Conservation (phyloP, 1,140 invertebrate genomes). For the Akabosia matsudoensis region DNA sequence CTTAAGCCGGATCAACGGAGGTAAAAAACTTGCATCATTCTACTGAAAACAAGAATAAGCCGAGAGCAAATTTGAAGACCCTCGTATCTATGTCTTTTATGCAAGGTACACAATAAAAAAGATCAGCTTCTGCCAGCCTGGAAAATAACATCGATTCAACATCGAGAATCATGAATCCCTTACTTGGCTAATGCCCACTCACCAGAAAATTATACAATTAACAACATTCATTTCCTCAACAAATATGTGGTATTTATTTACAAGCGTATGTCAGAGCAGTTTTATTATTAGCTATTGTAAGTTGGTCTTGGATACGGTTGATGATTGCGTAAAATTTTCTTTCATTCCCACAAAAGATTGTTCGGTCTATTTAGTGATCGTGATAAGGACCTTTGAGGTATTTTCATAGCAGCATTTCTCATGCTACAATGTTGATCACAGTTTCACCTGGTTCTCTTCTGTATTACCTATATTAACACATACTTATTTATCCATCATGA, state of each 20-base stretch:
- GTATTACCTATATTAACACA: background rate
- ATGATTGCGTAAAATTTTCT: background rate
- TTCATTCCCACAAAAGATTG: background rate
- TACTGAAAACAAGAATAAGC: no score
- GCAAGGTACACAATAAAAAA: no score
- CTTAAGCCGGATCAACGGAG: no score
- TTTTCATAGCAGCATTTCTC: background rate
- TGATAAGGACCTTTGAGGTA: background rate
- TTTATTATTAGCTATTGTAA: no score
- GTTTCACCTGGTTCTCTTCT: background rate
- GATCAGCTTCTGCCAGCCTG: no score
- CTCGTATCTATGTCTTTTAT: no score
- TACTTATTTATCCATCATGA: background rate
- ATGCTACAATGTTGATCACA: background rate
- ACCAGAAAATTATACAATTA: background rate
- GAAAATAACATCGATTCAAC: no score
- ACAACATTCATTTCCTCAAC: background rate
- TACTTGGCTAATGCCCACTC: no score
- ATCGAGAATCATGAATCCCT: no score
- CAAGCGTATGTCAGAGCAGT: background rate
- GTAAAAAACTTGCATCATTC: no score
- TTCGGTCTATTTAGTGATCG: background rate
- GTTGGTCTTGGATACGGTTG: background rate
- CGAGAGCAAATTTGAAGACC: no score
- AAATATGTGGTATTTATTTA: background rate